These are phyloP conservation scores for Rousettus madagascariensis DNA, from an alignment of 2,797 vertebrate species.

Conservation along the genomic window DNA sequence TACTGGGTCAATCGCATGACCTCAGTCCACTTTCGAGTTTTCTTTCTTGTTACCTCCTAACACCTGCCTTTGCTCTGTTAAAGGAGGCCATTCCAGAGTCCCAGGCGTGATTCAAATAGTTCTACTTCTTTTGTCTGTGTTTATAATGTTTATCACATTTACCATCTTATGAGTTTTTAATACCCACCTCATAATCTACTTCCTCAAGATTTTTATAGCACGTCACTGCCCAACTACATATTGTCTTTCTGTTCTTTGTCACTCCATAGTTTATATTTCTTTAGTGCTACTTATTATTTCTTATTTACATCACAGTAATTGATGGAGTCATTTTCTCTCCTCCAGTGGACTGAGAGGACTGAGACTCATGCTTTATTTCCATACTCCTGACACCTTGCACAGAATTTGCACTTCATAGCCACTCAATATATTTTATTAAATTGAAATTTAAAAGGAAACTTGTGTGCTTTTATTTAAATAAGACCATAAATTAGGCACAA, in stretches of 20 bases:
- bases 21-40: not conserved
- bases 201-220: not conserved
- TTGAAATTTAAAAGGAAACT: conserved; percentile 58
- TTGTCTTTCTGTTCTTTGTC: not conserved
- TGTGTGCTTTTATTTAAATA: conserved; percentile 62
- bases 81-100: not conserved
- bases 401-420: conserved; percentile 39
- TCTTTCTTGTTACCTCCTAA: not conserved
- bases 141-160: conserved; percentile 38
- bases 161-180: conserved; percentile 4
- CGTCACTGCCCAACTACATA: not conserved
- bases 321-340: not conserved
- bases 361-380: not conserved
- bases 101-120: not conserved
- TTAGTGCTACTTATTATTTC: not conserved
- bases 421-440: conserved; percentile 50
- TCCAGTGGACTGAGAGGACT: not conserved
- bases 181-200: not conserved
- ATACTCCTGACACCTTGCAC: not conserved
- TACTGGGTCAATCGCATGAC: not conserved
- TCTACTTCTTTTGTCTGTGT: not conserved
- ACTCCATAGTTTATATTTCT: not conserved
- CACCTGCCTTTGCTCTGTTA: not conserved
- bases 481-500: conserved; percentile 30
- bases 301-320: not conserved